phyloP scores from a whole-genome alignment of 2,888 invertebrate genomes.

The Eubasilissa splendida region DNA sequence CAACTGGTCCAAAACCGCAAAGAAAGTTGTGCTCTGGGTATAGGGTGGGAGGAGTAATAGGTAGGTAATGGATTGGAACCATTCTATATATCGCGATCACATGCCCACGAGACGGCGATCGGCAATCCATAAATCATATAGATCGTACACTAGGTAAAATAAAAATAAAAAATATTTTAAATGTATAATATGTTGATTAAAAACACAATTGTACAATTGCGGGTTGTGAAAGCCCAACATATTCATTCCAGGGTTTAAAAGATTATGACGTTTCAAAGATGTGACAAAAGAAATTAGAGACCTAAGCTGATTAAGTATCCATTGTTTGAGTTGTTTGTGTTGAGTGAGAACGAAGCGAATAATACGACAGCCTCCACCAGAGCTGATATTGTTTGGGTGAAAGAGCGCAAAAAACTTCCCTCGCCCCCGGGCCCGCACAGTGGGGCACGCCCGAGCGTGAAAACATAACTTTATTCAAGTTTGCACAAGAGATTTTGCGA shows the following conservation, averaged over 20 bases:
- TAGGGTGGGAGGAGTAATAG: too few relatives aligned
- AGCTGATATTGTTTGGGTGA: slow-evolving; percentile 13
- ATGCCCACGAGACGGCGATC: too few relatives aligned
- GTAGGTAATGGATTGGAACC: too few relatives aligned
- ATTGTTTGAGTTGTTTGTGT: slow-evolving; percentile 4
- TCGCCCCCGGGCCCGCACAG: not conserved
- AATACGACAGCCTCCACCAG: not conserved
- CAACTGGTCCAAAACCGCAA: too few relatives aligned
- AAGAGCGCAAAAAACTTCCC: slow-evolving; percentile 12
- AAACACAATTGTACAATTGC: too few relatives aligned
- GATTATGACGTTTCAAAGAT: slow-evolving; percentile 1
- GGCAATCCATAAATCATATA: too few relatives aligned
- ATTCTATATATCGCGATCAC: too few relatives aligned
- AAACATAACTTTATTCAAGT: slow-evolving; percentile 35
- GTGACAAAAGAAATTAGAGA: not conserved
- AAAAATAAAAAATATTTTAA: too few relatives aligned
- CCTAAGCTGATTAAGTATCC: slow-evolving; percentile 27
- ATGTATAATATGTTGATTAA: too few relatives aligned
- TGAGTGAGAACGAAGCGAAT: slow-evolving; percentile 11
- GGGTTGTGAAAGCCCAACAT: too few relatives aligned
- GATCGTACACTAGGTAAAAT: too few relatives aligned
- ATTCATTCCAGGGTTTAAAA: not conserved
- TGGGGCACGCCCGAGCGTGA: slow-evolving; percentile 19
- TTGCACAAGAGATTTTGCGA: slow-evolving; percentile 20
- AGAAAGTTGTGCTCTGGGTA: too few relatives aligned